Evolutionary conservation across 2,797 vertebrate genomes (phyloP).

Genomic region (Fundulus diaphanus): DNA sequence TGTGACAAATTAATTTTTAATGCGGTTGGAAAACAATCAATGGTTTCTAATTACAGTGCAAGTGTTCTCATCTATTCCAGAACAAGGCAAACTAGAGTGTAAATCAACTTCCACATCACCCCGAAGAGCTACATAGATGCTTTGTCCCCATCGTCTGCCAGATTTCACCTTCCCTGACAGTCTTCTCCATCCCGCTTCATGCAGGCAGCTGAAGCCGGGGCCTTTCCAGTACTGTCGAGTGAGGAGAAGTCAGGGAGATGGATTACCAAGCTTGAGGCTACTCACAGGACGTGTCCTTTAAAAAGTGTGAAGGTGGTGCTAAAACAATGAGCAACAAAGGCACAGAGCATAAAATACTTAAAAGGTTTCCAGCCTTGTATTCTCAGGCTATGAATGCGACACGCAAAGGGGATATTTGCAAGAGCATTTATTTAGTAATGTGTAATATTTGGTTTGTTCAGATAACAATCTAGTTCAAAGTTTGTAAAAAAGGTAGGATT

Average conservation of each 20-base stretch:
- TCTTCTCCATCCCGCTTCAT: constrained; percentile 41
- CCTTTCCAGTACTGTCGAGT: constrained; percentile 28
- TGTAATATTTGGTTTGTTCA: background rate
- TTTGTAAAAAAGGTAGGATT: background rate
- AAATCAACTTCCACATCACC: constrained; percentile 15
- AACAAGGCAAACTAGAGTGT: background rate
- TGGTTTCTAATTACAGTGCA: background rate
- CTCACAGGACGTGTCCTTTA: constrained; percentile 62
- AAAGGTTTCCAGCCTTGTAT: background rate
- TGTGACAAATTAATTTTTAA: background rate
- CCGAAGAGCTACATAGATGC: constrained; percentile 48
- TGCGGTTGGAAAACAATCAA: background rate
- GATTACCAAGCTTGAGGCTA: constrained; percentile 56
- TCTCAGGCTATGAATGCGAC: background rate
- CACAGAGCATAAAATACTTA: constrained; percentile 7
- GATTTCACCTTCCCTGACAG: constrained; percentile 50
- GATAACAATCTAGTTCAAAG: background rate
- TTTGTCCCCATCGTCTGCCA: constrained; percentile 31
- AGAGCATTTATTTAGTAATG: background rate
- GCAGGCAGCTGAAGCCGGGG: constrained; percentile 19
- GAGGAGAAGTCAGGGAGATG: constrained; percentile 59
- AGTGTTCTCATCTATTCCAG: background rate
- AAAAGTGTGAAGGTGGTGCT: constrained; percentile 68
- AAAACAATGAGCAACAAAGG: constrained; percentile 39
- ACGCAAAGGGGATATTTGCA: background rate